Evolutionary conservation across 2,113 vertebrate genomes (phyloP), one percentile per base, ranked within the genome.

Genomic region (Boulengeromyrus knoepffleri): DNA sequence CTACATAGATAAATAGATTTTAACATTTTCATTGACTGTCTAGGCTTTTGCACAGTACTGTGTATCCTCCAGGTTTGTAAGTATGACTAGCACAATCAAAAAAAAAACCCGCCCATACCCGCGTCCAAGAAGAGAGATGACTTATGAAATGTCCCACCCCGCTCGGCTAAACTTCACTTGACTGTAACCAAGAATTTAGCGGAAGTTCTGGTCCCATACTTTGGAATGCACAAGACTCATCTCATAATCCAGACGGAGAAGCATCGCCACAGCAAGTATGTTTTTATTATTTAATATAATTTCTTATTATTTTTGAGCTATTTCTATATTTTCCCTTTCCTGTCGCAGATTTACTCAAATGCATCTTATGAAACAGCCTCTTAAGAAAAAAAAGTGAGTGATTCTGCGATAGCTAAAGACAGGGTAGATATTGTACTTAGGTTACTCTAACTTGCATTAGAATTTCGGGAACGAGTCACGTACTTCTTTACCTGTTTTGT

Each of bases 61-160:
- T 39, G 27, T 6, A 80, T 80, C 31, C 74, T 80, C 36, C 36
- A 7, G 4, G 31, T 36, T 42, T 42, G 31, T 13, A 12, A 13
- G 70, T 5, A 77, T 77, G 74, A 80, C 17, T 15, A 80, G 36
- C 31, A 5, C n/a, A 80, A 17, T 42, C 27, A 36, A 84, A 24
- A 24, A 42, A 77, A 56, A 17, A 39, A 90, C 92, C 93, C 95
- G 93, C 96, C 95, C 94, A 91, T 56, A 50, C 46, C 0, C 58
- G 31, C 89, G 86, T 36, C 92, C 90, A 80, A 94, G 92, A 92
- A 91, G 93, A 88, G 49, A 19, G 21, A 88, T 50, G n/a, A 84
- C 80, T 58, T 77, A 92, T 94, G 94, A 84, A 62, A n/a, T 95
- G 94, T 91, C 94, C 92, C 31, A 80, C 39, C 45, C 85, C 56